Evolutionary conservation across 2,888 invertebrate genomes (phyloP), one percentile per base, ranked within the genome.

Genomic region (Nomada ferruginata): DNA sequence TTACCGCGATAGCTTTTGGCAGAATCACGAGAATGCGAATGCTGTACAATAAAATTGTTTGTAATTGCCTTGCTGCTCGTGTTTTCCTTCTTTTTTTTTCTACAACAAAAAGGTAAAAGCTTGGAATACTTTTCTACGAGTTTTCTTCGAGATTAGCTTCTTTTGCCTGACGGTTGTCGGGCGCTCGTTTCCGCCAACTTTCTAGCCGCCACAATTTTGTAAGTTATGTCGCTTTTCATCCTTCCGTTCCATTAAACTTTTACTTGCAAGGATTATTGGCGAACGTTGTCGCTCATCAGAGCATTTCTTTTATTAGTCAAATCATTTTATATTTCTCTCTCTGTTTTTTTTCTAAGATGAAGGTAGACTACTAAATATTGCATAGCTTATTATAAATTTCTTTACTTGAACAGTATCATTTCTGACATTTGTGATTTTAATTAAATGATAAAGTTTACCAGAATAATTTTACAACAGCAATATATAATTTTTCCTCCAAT

Each of bases 141-240:
- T 81, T 83, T 74, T 15, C 13, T 11, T 2, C 29, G 53, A 57
- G 55, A 68, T 29, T 18, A 23, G 18, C 20, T 68, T 68, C 47
- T 59, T 44, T 66, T n/a, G 52, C 26, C 44, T 44, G 60, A 15
- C 9, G 47, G 36, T 53, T 57, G 15, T 55, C 15, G 66, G 29
- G 42, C 42, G 60, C 50, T 53, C 60, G 47, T 61, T 77, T 72
- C 61, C 52, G 13, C 50, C 50, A 72, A 85, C 52, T 78, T 85
- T 23, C 50, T 47, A 53, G 42, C 29, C 42, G 29, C 53, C 50
- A 76, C 71, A 79, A 81, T 85, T 86, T 85, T 68, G 36, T 55
- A 79, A 83, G 65, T 85, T 83, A 50, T 59, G 26, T 71, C 50
- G 53, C 68, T 76, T 70, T 63, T 71, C 79, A 72, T 50, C 72